Evolutionary conservation across 2,797 vertebrate genomes (phyloP).

Genomic region (Hyperoplus lanceolatus): DNA sequence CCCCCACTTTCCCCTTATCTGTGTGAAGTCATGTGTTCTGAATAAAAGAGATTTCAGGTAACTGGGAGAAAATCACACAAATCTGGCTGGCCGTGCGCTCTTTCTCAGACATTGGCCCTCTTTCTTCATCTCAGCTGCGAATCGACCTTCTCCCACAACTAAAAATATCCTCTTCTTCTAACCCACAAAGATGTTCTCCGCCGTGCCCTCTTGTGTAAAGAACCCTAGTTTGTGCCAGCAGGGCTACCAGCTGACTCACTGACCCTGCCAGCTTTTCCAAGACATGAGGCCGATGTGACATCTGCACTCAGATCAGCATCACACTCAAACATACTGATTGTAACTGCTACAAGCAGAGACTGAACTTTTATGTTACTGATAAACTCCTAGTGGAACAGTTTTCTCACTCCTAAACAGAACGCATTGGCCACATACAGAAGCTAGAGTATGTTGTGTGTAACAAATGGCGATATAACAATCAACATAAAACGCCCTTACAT

Average conservation of each 20-base stretch:
- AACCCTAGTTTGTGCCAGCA: constrained; percentile 30
- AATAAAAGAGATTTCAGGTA: constrained; percentile 50
- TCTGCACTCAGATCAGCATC: constrained; percentile 15
- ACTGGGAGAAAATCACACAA: constrained; percentile 26
- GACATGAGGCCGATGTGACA: constrained; percentile 6
- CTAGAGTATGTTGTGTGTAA: neutral
- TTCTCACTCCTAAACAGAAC: neutral
- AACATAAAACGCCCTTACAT: too few species aligned
- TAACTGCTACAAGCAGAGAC: neutral
- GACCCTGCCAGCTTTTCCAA: constrained; percentile 29
- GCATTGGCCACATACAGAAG: neutral
- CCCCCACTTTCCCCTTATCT: constrained; percentile 27
- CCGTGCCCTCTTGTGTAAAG: constrained; percentile 14
- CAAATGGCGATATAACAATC: too few species aligned
- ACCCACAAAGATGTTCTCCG: neutral
- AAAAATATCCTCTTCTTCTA: constrained; percentile 17
- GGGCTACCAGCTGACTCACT: constrained; percentile 42
- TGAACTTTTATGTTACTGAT: neutral
- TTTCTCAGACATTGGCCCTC: constrained; percentile 13
- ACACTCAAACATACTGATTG: too few species aligned
- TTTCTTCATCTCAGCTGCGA: constrained; percentile 10
- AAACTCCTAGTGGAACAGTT: neutral
- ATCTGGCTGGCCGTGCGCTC: constrained; percentile 4
- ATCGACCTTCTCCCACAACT: constrained; percentile 5
- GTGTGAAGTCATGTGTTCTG: constrained; percentile 48